Conservation (phyloP, 2,888 invertebrate species). For the Siphlonurus alternatus region DNA sequence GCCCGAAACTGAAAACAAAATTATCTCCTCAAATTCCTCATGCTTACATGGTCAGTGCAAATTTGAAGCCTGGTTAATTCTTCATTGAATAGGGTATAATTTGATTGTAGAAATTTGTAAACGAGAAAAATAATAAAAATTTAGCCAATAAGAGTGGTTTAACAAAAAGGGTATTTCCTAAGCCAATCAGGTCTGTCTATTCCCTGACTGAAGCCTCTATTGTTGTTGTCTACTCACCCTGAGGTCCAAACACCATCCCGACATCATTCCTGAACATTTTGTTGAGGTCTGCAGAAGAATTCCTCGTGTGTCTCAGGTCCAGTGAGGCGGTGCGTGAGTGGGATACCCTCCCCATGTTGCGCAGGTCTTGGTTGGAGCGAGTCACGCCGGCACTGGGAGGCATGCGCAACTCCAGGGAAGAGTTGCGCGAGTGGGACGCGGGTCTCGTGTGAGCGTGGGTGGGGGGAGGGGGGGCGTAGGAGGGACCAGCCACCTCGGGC, state of each 20-base stretch:
- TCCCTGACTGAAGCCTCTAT: background rate
- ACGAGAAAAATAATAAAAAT: too few relatives aligned
- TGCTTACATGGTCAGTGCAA: too few relatives aligned
- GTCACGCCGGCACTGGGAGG: constrained; percentile 16
- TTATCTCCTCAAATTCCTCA: too few relatives aligned
- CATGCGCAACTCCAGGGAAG: constrained; percentile 58
- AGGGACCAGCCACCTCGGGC: constrained; percentile 16
- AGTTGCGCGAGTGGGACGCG: constrained; percentile 52
- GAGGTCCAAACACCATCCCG: constrained; percentile 44
- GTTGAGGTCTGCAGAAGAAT: constrained; percentile 57
- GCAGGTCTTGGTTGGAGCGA: constrained; percentile 18
- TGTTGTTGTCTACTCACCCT: constrained; percentile 23
- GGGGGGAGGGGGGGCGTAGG: constrained; percentile 2
- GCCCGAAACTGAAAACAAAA: constrained; percentile 36
- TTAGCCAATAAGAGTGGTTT: background rate
- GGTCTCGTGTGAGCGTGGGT: constrained; percentile 6
- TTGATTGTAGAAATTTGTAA: too few relatives aligned
- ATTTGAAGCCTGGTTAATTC: too few relatives aligned
- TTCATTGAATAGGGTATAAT: too few relatives aligned
- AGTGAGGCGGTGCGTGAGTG: constrained; percentile 75
- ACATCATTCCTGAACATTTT: constrained; percentile 53
- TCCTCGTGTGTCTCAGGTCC: constrained; percentile 54
- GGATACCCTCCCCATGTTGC: constrained; percentile 22
- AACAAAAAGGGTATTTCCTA: background rate
- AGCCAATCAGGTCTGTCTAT: background rate